Base-by-base conservation (phyloP, 2,797 vertebrate genomes). In the Myotis findleyi region DNA sequence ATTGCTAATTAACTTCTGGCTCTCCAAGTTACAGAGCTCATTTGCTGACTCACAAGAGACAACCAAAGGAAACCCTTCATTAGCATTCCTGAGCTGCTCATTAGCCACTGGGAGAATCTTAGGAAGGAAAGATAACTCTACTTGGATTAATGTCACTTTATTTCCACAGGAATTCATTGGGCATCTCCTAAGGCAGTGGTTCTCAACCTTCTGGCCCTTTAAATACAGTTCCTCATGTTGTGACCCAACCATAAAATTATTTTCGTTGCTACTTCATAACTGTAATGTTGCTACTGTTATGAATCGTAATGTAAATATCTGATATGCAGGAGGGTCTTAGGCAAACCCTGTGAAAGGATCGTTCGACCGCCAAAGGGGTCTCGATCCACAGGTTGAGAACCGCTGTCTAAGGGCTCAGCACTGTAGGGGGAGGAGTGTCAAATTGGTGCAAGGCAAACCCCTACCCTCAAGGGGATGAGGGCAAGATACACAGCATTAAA, bases 1-100 rank as follows among this genome's bases (percentile, higher is more conserved):
- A 75, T 81, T 2, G 1, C 92, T 97, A 97, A 97, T 96, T 91
- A 97, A 97, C 92, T 95, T 95, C 91, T 81, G 90, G 76, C 82
- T 96, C 93, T 92, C 75, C 49, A 81, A 87, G 93, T 93, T 95
- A 86, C 93, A 96, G 92, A 95, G 79, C 84, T 89, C 85, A 85
- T 96, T 90, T 94, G 93, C 96, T 94, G 93, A 96, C 94, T 97
- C 96, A 97, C 93, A 76, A 91, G 95, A 96, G 95, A 97, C 92
- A 85, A 72, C 73, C 79, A 91, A 89, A 95, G 97, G 93, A 97
- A 97, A 90, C 83, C 85, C 79, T 90, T 96, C 95, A 97, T 97
- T 94, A 96, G 90, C 88, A 75, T 96, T 93, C 86, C 73, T 96
- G 71, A 93, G 93, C 55, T 87, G 82, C 82, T 96, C 38, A 73